Conservation (phyloP, 2,888 invertebrate genomes). For the Phyto melanocephala region DNA sequence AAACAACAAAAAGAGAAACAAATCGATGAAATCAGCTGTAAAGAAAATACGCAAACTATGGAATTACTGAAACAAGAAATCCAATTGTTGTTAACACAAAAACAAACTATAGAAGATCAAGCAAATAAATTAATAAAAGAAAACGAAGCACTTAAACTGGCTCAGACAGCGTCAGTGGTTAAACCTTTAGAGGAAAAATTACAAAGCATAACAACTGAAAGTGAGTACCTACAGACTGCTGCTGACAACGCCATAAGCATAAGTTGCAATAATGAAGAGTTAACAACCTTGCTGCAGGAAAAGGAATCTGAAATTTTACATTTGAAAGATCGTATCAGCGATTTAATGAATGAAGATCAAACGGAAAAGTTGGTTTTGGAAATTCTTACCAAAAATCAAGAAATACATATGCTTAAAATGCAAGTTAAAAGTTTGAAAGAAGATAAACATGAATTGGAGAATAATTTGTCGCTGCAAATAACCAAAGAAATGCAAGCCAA, state of each 20-base stretch:
- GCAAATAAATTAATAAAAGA: conserved; percentile 56
- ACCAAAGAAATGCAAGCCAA: conserved; percentile 68
- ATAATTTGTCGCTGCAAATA: conserved; percentile 73
- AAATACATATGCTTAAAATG: conserved; percentile 77
- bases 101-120: conserved; percentile 59
- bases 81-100: conserved; percentile 58
- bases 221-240: conserved; percentile 64
- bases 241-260: conserved; percentile 18
- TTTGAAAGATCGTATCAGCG: conserved; percentile 77
- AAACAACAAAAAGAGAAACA: conserved; percentile 55
- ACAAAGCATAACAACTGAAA: conserved; percentile 71
- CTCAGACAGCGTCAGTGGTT: neutral
- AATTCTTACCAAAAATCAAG: conserved; percentile 77
- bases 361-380: conserved; percentile 77
- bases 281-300: conserved; percentile 72
- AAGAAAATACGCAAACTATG: conserved; percentile 39
- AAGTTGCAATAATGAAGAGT: conserved; percentile 67
- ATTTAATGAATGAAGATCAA: conserved; percentile 78
- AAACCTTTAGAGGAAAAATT: conserved; percentile 50
- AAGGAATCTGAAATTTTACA: conserved; percentile 76
- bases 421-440: conserved; percentile 79
- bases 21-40: conserved; percentile 23
- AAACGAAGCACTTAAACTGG: conserved; percentile 37
- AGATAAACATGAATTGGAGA: conserved; percentile 77
- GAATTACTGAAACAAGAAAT: conserved; percentile 48